Evolutionary conservation across 2,888 invertebrate species (phyloP).

Genomic region (Barypeithes pellucidus): DNA sequence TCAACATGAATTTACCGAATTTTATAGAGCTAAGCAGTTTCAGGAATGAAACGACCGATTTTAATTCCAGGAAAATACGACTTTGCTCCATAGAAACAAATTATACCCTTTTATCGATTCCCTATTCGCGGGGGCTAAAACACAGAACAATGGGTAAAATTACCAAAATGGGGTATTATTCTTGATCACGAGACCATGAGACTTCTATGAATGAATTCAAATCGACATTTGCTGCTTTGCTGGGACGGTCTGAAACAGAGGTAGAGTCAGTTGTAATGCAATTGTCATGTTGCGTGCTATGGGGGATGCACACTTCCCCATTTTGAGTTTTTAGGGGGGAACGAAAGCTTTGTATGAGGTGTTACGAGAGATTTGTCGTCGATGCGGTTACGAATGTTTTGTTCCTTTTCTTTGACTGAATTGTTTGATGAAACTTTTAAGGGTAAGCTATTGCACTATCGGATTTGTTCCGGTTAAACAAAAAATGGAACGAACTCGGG

Average conservation of each 20-base stretch:
- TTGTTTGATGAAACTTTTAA: no score
- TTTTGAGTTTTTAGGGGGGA: slow-evolving; percentile 1
- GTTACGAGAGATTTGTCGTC: slow-evolving; percentile 12
- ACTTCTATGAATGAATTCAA: slow-evolving; percentile 38
- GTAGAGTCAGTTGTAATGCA: slow-evolving; percentile 46
- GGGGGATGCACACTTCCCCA: slow-evolving; percentile 18
- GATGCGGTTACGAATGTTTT: slow-evolving; percentile 1
- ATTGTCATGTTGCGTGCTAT: slow-evolving; percentile 38
- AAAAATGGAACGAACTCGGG: no score
- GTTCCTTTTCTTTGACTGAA: background rate
- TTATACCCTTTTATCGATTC: slow-evolving; percentile 28
- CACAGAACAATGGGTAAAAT: slow-evolving; percentile 45
- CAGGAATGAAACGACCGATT: background rate
- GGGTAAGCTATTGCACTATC: no score
- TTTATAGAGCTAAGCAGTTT: no score
- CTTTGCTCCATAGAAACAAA: slow-evolving; percentile 10
- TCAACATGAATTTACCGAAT: no score
- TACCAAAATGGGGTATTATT: slow-evolving; percentile 43
- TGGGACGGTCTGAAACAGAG: slow-evolving; percentile 21
- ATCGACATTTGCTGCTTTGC: slow-evolving; percentile 23
- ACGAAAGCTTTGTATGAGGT: background rate
- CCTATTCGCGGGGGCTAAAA: slow-evolving; percentile 14
- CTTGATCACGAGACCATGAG: slow-evolving; percentile 45
- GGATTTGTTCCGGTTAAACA: no score
- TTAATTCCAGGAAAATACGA: background rate